Evolutionary conservation across 2,888 invertebrate species (phyloP).

Genomic region (Actias luna): DNA sequence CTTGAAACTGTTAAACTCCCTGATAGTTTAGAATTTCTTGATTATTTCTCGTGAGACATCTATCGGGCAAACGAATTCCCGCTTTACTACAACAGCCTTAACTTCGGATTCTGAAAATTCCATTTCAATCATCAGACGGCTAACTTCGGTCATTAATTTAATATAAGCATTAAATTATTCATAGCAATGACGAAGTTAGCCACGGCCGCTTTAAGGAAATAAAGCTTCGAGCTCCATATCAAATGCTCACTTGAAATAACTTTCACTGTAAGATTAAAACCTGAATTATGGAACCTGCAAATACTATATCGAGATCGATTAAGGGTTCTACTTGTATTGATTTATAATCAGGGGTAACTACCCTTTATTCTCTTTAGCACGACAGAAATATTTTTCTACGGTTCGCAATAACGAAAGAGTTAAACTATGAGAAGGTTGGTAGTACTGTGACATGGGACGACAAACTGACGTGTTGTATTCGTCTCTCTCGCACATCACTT

Average conservation of each 20-base stretch:
- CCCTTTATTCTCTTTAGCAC: neutral
- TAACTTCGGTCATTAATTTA: conserved; percentile 66
- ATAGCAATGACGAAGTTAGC: conserved; percentile 59
- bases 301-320: too few species aligned
- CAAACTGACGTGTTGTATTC: neutral
- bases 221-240: too few species aligned
- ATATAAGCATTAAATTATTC: conserved; percentile 62
- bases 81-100: neutral
- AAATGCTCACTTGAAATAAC: too few species aligned
- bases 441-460: neutral
- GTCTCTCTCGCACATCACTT: neutral
- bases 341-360: too few species aligned
- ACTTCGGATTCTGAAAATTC: neutral
- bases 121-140: conserved; percentile 22
- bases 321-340: too few species aligned
- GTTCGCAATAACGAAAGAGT: neutral
- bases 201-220: neutral
- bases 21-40: neutral
- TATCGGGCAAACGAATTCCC: neutral
- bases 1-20: neutral
- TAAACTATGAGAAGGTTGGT: too few species aligned
- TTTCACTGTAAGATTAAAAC: too few species aligned
- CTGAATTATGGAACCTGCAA: too few species aligned
- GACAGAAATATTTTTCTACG: neutral
- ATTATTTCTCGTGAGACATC: neutral